Conservation (phyloP, 1,140 invertebrate genomes). For the Dryas iulia region DNA sequence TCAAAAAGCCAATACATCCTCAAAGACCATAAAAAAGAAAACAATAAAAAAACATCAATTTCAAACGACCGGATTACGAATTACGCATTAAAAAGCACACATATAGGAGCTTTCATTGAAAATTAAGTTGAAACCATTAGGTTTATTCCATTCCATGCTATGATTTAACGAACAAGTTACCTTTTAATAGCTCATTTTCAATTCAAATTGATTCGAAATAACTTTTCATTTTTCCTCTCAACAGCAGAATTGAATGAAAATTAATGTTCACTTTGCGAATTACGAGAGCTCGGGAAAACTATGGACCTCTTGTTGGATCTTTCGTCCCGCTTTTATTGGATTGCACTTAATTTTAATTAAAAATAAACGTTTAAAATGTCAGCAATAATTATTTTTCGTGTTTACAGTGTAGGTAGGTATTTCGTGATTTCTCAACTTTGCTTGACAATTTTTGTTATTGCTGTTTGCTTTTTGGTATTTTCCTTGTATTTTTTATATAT, state of each 20-base stretch:
- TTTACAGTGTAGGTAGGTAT: not conserved
- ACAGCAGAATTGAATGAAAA: slow-evolving; percentile 25
- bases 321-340: slow-evolving; percentile 5
- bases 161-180: not conserved
- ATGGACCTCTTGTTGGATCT: slow-evolving; percentile 4
- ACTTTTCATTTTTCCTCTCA: slow-evolving; percentile 28
- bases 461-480: not conserved
- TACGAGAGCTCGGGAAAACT: slow-evolving; percentile 10
- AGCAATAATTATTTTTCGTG: not conserved
- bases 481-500: not conserved
- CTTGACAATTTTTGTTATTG: not conserved
- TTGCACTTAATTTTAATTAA: slow-evolving; percentile 5
- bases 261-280: slow-evolving; percentile 26
- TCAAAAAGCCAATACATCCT: too few species aligned
- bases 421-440: not conserved
- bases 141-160: not conserved
- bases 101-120: not conserved
- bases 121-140: not conserved
- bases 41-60: not conserved
- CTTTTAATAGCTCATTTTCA: slow-evolving; percentile 20
- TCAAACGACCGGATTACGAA: not conserved
- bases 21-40: too few species aligned
- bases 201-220: slow-evolving; percentile 35
- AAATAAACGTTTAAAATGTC: slow-evolving; percentile 3
- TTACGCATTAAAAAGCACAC: not conserved